Percentiles rank a stretch among this genome's conserved stretches.
Conservation (phyloP, 2,113 vertebrate species). For the Proteles cristata region DNA sequence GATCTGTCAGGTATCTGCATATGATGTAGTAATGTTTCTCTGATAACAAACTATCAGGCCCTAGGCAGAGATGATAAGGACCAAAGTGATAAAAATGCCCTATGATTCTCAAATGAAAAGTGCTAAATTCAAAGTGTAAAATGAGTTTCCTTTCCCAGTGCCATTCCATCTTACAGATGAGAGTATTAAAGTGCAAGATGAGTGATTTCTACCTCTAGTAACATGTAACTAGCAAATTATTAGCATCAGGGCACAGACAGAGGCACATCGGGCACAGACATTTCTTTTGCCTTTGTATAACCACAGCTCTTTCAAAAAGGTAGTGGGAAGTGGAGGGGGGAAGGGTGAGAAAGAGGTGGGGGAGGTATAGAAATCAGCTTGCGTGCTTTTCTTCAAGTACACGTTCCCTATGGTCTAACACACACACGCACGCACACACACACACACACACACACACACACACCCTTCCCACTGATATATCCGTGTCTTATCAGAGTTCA, state of each 20-base stretch:
- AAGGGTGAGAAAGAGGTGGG: not conserved
- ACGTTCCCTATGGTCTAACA: not conserved
- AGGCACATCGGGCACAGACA: no score
- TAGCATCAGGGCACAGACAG: slow-evolving; percentile 30
- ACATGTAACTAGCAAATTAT: slow-evolving; percentile 35
- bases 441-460: not conserved
- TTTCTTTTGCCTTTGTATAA: slow-evolving; percentile 8
- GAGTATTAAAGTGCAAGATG: slow-evolving; percentile 18
- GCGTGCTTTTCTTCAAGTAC: not conserved
- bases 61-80: slow-evolving; percentile 47
- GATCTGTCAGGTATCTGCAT: slow-evolving; percentile 36
- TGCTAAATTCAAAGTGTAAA: slow-evolving; percentile 57
- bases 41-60: slow-evolving; percentile 47
- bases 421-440: not conserved
- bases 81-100: slow-evolving; percentile 57
- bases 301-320: not conserved
- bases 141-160: slow-evolving; percentile 22
- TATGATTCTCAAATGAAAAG: slow-evolving; percentile 63
- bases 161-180: slow-evolving; percentile 37
- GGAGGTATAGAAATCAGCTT: not conserved
- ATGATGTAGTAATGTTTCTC: slow-evolving; percentile 44
- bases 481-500: not conserved
- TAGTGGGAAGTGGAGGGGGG: not conserved
- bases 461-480: not conserved
- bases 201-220: slow-evolving; percentile 42